Conservation (phyloP, 2,888 invertebrate species). For the Nebria salina region DNA sequence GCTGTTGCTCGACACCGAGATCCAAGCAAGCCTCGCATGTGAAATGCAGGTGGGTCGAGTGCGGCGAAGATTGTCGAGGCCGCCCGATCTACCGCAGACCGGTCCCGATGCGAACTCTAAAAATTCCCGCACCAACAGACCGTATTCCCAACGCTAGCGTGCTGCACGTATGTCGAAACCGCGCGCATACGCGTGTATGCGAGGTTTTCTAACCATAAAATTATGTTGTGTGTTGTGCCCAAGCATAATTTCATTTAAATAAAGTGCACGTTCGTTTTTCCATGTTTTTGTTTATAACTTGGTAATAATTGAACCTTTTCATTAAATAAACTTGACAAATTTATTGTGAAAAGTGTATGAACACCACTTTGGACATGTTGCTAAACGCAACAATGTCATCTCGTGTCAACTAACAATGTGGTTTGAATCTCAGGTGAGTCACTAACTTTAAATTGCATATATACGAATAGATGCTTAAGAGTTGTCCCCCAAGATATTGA, state of each 20-base stretch:
- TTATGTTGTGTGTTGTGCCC: background rate
- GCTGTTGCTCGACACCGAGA: background rate
- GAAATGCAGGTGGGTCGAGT: constrained; percentile 68
- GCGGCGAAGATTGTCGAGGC: constrained; percentile 58
- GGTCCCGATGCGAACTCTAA: constrained; percentile 54
- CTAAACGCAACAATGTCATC: constrained; percentile 61
- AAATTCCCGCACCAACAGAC: constrained; percentile 47
- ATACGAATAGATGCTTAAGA: too few species aligned
- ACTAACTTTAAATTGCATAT: background rate
- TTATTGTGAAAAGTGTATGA: constrained; percentile 1
- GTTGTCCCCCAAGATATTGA: too few species aligned
- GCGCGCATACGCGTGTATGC: background rate
- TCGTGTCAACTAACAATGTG: constrained; percentile 62
- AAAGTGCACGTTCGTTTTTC: background rate
- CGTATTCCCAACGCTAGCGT: constrained; percentile 49
- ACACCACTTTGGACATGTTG: constrained; percentile 58
- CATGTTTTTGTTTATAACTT: background rate
- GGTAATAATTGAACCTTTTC: background rate
- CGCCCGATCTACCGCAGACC: constrained; percentile 57
- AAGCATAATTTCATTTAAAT: background rate
- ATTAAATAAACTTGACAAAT: background rate
- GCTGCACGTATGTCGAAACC: constrained; percentile 2
- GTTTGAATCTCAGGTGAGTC: constrained; percentile 63
- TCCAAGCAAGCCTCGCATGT: constrained; percentile 50
- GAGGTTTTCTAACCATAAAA: background rate